A percentile compares a stretch with the other conserved stretches of the same genome.
phyloP scores from a whole-genome alignment of 2,797 vertebrate species.

The Dermochelys coriacea region DNA sequence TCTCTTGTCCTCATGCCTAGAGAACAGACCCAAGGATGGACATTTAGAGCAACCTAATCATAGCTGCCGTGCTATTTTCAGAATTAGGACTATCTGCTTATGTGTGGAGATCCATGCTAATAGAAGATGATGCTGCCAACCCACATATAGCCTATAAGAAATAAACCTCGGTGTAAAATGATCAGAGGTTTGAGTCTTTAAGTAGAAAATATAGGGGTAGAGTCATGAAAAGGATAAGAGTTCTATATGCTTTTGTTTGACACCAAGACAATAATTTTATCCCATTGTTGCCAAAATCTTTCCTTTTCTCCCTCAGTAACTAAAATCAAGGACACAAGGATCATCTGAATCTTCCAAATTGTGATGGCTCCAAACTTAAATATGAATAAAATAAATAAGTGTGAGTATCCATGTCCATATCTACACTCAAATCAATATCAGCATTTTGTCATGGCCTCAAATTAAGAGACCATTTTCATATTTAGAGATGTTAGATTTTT shows the following conservation, averaged over 20 bases:
- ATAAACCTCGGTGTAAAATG: neutral
- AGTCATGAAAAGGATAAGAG: neutral
- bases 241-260: neutral
- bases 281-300: neutral
- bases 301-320: neutral
- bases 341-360: neutral
- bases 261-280: neutral
- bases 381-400: neutral
- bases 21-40: neutral
- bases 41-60: neutral
- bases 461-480: neutral
- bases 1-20: neutral
- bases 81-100: neutral
- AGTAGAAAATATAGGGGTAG: neutral
- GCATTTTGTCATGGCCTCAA: neutral
- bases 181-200: neutral
- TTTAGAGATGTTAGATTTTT: neutral
- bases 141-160: neutral
- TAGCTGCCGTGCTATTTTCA: fast-evolving
- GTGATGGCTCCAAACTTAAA: neutral
- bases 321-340: neutral
- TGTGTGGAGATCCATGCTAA: neutral
- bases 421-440: neutral
- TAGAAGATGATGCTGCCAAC: neutral
- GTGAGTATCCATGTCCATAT: neutral